These are phyloP conservation scores for Siphamia tubifer DNA, from an alignment of 2,113 vertebrate genomes.

Conservation along the genomic window DNA sequence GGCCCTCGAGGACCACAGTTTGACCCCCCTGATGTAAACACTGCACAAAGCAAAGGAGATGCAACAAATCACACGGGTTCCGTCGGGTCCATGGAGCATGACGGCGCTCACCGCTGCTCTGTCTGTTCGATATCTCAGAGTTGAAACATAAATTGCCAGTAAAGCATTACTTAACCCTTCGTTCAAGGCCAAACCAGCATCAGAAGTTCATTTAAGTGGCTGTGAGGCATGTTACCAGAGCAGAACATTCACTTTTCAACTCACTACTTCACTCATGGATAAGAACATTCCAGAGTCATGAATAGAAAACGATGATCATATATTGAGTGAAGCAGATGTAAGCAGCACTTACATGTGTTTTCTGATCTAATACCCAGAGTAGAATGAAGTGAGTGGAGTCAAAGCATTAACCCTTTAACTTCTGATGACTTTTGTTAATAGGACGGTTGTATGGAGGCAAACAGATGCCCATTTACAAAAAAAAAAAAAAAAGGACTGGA, in stretches of 20 bases:
- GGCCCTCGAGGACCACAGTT: too few relatives aligned
- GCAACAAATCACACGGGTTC: slow-evolving; percentile 52
- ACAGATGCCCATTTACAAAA: too few relatives aligned
- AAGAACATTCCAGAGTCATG: slow-evolving; percentile 18
- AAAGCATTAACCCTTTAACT: too few relatives aligned
- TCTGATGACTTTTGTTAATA: too few relatives aligned
- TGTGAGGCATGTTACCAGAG: slow-evolving; percentile 31
- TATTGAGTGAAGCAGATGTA: neutral
- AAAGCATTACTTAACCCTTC: slow-evolving; percentile 35
- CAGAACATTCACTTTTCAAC: slow-evolving; percentile 28
- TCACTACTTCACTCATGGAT: slow-evolving; percentile 33
- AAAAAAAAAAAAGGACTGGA: too few relatives aligned
- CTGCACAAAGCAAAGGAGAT: slow-evolving; percentile 13
- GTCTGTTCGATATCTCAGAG: slow-evolving; percentile 40
- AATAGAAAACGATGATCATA: slow-evolving; percentile 29
- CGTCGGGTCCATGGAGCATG: slow-evolving; percentile 45
- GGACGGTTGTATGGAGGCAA: too few relatives aligned
- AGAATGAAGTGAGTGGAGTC: neutral
- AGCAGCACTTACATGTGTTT: too few relatives aligned
- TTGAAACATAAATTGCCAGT: slow-evolving; percentile 51
- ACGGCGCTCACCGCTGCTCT: slow-evolving; percentile 10
- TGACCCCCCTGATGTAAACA: neutral
- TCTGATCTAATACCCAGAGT: too few relatives aligned
- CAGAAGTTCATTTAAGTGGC: slow-evolving; percentile 24
- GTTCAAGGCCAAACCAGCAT: slow-evolving; percentile 45